Conservation (phyloP, 2,888 invertebrate genomes). For the Aspidiotus rigidus region DNA sequence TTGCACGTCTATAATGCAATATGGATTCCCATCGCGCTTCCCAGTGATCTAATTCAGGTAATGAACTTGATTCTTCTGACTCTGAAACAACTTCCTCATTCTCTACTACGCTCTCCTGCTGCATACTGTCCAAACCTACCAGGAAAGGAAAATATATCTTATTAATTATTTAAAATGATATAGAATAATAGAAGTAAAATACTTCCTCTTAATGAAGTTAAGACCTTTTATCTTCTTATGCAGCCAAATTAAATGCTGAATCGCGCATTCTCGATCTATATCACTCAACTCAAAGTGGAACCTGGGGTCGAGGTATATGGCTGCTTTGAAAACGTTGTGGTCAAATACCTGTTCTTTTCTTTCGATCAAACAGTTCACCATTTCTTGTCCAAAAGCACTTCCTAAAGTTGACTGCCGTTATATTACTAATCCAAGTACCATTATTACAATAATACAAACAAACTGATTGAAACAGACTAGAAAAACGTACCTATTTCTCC, state of each 20-base stretch:
- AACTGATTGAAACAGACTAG: not conserved
- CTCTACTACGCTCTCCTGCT: no score
- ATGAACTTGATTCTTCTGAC: no score
- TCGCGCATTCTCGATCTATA: not conserved
- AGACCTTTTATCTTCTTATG: not conserved
- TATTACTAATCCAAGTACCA: not conserved
- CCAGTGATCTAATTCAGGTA: no score
- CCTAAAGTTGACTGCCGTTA: conserved; percentile 1
- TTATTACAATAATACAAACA: not conserved
- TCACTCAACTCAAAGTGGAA: not conserved
- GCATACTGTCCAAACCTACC: no score
- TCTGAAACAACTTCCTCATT: no score
- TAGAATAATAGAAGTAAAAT: not conserved
- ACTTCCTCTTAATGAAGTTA: not conserved
- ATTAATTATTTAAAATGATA: no score
- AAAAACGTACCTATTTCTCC: not conserved
- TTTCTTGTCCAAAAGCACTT: not conserved
- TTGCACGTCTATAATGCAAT: no score
- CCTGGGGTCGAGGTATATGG: not conserved
- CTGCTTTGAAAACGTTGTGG: not conserved
- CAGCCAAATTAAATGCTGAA: not conserved
- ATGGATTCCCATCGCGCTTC: no score
- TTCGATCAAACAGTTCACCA: not conserved
- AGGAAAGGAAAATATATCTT: no score
- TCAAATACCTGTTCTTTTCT: not conserved